These are phyloP conservation scores for Mamestra brassicae DNA, from an alignment of 2,888 invertebrate species.

Conservation along the genomic window DNA sequence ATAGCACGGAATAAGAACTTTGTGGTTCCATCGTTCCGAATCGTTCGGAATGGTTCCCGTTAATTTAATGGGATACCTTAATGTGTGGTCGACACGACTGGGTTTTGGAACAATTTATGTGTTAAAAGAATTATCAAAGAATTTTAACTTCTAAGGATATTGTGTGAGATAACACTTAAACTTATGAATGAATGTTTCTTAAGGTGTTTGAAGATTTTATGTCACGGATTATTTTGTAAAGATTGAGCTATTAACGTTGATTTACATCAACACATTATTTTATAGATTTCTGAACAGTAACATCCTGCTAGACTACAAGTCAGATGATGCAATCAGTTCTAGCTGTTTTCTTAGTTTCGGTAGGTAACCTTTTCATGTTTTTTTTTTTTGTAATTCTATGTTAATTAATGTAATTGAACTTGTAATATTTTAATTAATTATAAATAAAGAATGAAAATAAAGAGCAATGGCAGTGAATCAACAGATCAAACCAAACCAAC, in stretches of 20 bases:
- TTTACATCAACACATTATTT: neutral
- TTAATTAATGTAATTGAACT: no score
- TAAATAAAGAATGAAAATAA: no score
- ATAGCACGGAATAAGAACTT: constrained; percentile 80
- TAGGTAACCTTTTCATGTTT: neutral
- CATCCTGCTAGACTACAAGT: neutral
- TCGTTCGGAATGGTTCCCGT: constrained; percentile 77
- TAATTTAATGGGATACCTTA: constrained; percentile 83
- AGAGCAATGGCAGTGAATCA: neutral
- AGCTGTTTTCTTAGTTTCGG: neutral
- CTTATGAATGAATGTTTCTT: constrained; percentile 41
- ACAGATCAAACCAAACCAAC: neutral
- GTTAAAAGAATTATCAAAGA: constrained; percentile 61
- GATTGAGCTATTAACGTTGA: constrained; percentile 35
- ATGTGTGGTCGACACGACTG: constrained; percentile 87
- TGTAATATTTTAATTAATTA: no score
- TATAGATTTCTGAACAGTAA: neutral
- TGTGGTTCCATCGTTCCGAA: constrained; percentile 71
- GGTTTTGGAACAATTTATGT: constrained; percentile 67
- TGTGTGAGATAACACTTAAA: constrained; percentile 48
- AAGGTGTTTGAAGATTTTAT: constrained; percentile 24
- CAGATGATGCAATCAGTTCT: neutral
- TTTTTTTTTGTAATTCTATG: no score
- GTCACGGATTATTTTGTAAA: constrained; percentile 30
- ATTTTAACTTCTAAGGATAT: constrained; percentile 52